These are phyloP conservation scores for Diabrotica virgifera DNA, from an alignment of 1,140 invertebrate genomes.

Conservation along the genomic window DNA sequence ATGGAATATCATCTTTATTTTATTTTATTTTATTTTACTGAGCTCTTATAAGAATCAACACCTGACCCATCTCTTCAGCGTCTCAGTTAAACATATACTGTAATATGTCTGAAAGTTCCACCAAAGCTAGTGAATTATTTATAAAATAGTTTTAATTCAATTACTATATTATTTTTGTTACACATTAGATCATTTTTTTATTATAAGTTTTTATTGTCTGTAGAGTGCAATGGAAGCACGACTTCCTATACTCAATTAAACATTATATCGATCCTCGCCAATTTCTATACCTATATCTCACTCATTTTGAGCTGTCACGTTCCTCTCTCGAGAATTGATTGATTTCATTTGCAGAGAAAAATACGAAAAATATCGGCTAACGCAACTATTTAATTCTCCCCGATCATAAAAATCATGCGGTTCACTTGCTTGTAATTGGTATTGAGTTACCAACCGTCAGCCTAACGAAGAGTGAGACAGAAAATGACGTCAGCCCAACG, in stretches of 20 bases:
- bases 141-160: no score
- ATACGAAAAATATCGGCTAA: constrained; percentile 14
- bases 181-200: no score
- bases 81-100: no score
- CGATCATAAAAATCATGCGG: constrained; percentile 16
- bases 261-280: background rate
- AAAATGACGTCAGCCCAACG: constrained; percentile 11
- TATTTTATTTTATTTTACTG: no score
- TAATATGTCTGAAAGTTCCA: no score
- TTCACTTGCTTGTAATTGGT: constrained; percentile 10
- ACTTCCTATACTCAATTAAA: background rate
- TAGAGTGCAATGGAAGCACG: no score
- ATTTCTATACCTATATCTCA: background rate
- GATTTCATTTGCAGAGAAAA: constrained; percentile 3
- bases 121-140: no score
- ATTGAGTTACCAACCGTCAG: constrained; percentile 13
- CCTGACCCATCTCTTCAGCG: no score
- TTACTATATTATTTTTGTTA: no score
- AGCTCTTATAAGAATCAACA: no score
- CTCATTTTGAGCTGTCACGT: constrained; percentile 6
- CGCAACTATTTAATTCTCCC: constrained; percentile 13
- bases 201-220: no score
- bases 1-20: no score
- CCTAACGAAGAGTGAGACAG: constrained; percentile 9
- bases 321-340: constrained; percentile 9